Evolutionary conservation across 2,888 invertebrate species (phyloP).

Genomic region (Cheilosia grossa): DNA sequence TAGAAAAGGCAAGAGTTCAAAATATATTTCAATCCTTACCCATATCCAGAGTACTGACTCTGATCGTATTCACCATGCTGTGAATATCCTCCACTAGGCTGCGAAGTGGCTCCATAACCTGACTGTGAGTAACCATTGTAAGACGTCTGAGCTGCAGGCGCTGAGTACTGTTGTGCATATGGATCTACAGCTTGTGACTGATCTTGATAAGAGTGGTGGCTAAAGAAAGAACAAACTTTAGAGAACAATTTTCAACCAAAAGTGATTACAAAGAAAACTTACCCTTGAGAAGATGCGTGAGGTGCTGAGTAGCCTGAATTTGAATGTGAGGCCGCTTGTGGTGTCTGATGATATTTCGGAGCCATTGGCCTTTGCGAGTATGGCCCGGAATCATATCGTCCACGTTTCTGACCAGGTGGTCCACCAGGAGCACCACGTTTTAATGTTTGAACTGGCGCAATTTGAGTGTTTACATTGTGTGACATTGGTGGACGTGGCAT

Average conservation of each 20-base stretch:
- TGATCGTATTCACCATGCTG: constrained; percentile 82
- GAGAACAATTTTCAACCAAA: neutral
- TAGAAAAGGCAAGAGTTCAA: neutral
- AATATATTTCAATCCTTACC: constrained; percentile 76
- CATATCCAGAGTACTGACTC: constrained; percentile 82
- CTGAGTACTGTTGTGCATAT: constrained; percentile 81
- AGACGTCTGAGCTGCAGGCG: constrained; percentile 79
- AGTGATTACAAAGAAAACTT: constrained; percentile 41
- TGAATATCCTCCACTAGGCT: constrained; percentile 80
- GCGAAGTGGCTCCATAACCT: constrained; percentile 79
- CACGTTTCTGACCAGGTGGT: constrained; percentile 82
- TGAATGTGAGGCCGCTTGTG: constrained; percentile 79
- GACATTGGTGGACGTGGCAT: constrained; percentile 81
- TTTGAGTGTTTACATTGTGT: constrained; percentile 82
- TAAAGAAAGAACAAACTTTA: constrained; percentile 61
- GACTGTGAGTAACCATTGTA: constrained; percentile 83
- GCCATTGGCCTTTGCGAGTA: constrained; percentile 81
- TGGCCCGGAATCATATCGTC: constrained; percentile 82
- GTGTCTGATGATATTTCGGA: constrained; percentile 81
- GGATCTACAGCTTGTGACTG: constrained; percentile 82
- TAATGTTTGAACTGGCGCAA: constrained; percentile 82
- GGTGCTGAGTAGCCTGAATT: constrained; percentile 77
- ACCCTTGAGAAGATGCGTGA: constrained; percentile 79
- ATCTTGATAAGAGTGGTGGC: constrained; percentile 82
- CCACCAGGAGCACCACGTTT: constrained; percentile 83